phyloP scores from a whole-genome alignment of 2,888 invertebrate genomes.

The Rhyacophila evoluta region DNA sequence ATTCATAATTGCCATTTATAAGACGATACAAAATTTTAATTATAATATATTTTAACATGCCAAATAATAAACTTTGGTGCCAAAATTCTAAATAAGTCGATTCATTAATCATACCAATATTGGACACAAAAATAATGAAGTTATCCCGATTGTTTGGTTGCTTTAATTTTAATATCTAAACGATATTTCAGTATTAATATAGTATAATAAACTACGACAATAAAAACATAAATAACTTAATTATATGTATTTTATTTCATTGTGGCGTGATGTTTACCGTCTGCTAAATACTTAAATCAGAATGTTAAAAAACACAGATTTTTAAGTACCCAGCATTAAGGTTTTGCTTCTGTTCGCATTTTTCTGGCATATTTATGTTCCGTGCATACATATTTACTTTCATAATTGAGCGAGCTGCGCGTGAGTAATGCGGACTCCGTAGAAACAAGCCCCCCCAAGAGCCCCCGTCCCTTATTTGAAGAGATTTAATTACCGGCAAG shows the following conservation, averaged over 20 bases:
- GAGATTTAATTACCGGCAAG: slow-evolving; percentile 48
- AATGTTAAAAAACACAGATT: slow-evolving; percentile 17
- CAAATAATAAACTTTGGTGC: no score
- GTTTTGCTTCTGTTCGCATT: slow-evolving; percentile 6
- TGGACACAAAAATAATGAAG: no score
- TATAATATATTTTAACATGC: no score
- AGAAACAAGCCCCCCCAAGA: neutral
- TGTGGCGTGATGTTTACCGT: neutral
- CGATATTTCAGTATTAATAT: no score
- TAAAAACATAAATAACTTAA: neutral
- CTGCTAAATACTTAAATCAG: neutral
- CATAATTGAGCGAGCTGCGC: slow-evolving; percentile 31
- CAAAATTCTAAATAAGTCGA: no score
- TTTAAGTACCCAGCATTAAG: slow-evolving; percentile 18
- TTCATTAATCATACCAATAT: no score
- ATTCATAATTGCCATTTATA: no score
- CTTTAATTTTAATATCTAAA: no score
- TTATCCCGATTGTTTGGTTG: no score
- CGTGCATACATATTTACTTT: slow-evolving; percentile 32
- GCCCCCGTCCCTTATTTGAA: slow-evolving; percentile 25
- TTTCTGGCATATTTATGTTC: slow-evolving; percentile 34
- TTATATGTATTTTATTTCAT: neutral
- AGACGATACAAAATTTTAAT: no score
- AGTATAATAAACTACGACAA: no score
- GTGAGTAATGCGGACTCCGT: neutral